A percentile compares a stretch with the other conserved stretches of the same genome.
phyloP scores from a whole-genome alignment of 2,113 vertebrate species.

The Podarcis muralis region DNA sequence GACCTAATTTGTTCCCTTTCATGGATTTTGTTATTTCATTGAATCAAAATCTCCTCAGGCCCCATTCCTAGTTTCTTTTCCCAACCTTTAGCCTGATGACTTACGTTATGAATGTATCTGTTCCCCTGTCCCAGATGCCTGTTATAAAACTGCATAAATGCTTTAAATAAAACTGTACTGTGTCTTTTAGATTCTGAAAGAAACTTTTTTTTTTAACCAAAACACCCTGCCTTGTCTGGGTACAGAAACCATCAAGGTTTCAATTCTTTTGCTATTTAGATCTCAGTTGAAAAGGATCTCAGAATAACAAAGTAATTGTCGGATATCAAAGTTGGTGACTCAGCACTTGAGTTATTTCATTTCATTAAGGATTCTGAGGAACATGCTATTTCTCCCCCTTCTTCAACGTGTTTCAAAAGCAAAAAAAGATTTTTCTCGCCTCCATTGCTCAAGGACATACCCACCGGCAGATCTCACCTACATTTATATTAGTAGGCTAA shows the following conservation, averaged over 20 bases:
- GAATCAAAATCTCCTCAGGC: constrained; percentile 15
- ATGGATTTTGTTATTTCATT: not conserved
- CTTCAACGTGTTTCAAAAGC: constrained; percentile 45
- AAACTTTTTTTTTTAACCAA: not conserved
- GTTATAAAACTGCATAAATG: not conserved
- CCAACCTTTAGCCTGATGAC: constrained; percentile 17
- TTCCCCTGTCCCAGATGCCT: constrained; percentile 3
- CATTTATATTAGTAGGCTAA: constrained; percentile 33
- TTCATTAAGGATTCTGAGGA: constrained; percentile 24
- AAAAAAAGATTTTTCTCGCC: constrained; percentile 15
- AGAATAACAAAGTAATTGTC: not conserved
- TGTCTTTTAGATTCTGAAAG: constrained; percentile 9
- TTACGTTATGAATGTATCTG: constrained; percentile 32
- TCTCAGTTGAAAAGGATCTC: constrained; percentile 13
- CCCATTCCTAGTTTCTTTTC: constrained; percentile 20
- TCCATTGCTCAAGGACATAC: constrained; percentile 5
- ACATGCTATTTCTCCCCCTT: not conserved
- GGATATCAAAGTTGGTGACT: not conserved
- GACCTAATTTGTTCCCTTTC: constrained; percentile 20
- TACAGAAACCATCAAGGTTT: constrained; percentile 2
- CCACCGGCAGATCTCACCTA: constrained; percentile 29
- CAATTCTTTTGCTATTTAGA: not conserved
- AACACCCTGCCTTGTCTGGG: not conserved
- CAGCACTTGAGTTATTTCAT: not conserved
- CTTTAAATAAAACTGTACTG: not conserved